These are phyloP conservation scores for Amphipyra berbera DNA, from an alignment of 2,888 invertebrate genomes.

Conservation along the genomic window DNA sequence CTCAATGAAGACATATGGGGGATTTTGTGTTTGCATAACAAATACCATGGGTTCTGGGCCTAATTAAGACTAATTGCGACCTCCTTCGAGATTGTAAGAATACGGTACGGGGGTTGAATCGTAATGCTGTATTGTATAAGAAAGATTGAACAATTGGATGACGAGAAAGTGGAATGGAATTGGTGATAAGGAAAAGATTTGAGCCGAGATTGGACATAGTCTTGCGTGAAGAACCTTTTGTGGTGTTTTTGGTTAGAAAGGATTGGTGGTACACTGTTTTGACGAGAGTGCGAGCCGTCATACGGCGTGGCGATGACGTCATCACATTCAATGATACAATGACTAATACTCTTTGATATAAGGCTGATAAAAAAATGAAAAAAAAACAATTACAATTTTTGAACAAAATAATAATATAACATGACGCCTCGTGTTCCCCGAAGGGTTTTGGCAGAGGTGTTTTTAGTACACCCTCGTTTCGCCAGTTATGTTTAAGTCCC, in stretches of 20 bases:
- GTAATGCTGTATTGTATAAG: conserved; percentile 37
- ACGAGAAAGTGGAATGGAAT: conserved; percentile 9
- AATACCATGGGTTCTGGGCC: conserved; percentile 71
- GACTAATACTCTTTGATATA: no score
- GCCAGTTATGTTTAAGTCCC: no score
- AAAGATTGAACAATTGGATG: conserved; percentile 1
- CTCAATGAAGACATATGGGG: conserved; percentile 78
- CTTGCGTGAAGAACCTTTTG: background rate
- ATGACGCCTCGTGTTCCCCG: no score
- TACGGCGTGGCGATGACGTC: no score
- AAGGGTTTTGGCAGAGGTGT: no score
- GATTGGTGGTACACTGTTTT: no score
- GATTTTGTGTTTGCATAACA: conserved; percentile 78
- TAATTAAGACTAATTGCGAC: conserved; percentile 84
- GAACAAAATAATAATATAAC: no score
- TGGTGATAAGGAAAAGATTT: conserved; percentile 30
- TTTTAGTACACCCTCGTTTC: no score
- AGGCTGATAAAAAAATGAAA: no score
- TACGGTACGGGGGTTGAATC: conserved; percentile 43
- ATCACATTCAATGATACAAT: no score
- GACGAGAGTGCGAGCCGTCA: no score
- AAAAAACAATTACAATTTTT: no score
- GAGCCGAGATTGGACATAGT: conserved; percentile 9
- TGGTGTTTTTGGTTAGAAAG: background rate
- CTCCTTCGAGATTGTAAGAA: conserved; percentile 64